Conservation (phyloP, 2,888 invertebrate species). For the Allygus modestus region DNA sequence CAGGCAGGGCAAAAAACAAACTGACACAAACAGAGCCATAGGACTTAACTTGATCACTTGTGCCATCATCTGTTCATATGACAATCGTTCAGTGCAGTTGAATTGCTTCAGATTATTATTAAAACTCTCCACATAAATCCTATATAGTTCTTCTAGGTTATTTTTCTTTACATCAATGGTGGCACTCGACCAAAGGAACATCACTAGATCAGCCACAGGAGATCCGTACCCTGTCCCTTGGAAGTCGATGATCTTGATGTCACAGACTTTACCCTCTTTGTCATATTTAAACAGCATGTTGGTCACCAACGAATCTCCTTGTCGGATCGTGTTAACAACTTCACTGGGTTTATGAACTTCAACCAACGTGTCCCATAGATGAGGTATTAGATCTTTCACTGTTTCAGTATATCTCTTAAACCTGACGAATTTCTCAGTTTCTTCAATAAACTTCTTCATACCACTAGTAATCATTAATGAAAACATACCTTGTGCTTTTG, state of each 20-base stretch:
- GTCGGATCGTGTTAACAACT: constrained; percentile 7
- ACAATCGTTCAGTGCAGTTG: constrained; percentile 34
- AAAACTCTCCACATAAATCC: constrained; percentile 5
- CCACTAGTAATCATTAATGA: neutral
- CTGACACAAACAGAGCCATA: neutral
- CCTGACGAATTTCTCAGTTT: neutral
- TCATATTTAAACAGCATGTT: constrained; percentile 59
- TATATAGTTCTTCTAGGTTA: constrained; percentile 1
- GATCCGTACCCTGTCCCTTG: constrained; percentile 4
- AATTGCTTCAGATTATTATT: constrained; percentile 42
- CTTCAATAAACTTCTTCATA: neutral
- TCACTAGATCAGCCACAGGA: constrained; percentile 7
- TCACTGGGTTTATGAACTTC: constrained; percentile 25
- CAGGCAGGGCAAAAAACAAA: neutral
- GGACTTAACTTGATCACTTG: neutral
- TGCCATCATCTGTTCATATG: neutral
- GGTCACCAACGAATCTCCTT: constrained; percentile 40
- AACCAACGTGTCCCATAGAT: neutral
- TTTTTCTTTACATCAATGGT: constrained; percentile 7
- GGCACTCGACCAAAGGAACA: constrained; percentile 38
- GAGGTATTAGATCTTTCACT: neutral
- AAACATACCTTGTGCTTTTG: neutral
- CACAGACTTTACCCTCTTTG: neutral
- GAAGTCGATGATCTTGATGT: constrained; percentile 35
- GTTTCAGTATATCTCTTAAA: neutral